Conservation (phyloP, 2,888 invertebrate genomes). For the Cataglyphis livida region DNA sequence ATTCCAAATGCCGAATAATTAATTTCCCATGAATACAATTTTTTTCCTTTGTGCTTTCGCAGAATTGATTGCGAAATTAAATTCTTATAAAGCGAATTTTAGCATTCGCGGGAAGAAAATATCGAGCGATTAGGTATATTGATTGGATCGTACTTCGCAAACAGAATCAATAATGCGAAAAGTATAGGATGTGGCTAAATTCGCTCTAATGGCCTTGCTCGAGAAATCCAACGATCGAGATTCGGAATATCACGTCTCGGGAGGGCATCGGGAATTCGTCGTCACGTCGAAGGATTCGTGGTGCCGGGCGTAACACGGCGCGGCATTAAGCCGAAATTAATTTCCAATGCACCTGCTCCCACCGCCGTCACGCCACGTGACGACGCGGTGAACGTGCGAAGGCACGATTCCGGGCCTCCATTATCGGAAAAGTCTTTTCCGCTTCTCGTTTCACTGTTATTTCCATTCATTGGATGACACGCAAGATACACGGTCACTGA, state of each 20-base stretch:
- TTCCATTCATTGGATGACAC: constrained; percentile 58
- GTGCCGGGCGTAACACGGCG: constrained; percentile 29
- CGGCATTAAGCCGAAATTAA: constrained; percentile 78
- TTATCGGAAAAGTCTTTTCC: constrained; percentile 78
- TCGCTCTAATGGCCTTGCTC: constrained; percentile 40
- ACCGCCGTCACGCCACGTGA: constrained; percentile 53
- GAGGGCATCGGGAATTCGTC: constrained; percentile 52
- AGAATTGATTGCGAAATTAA: not conserved
- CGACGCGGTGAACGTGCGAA: constrained; percentile 46
- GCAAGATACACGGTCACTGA: constrained; percentile 38
- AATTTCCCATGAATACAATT: not conserved
- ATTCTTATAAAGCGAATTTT: not conserved
- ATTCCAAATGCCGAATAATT: not conserved
- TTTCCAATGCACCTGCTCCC: constrained; percentile 77
- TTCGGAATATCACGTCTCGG: constrained; percentile 51
- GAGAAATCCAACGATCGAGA: constrained; percentile 41
- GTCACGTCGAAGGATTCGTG: constrained; percentile 42
- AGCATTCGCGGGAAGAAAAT: not conserved
- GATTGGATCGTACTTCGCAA: constrained; percentile 1
- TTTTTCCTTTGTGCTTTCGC: not conserved
- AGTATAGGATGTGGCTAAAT: constrained; percentile 18
- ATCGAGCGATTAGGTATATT: not conserved
- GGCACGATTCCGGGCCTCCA: constrained; percentile 69
- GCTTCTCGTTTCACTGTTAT: constrained; percentile 68
- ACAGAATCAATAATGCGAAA: constrained; percentile 15